These are phyloP conservation scores for Cynopterus brachyotis DNA, from an alignment of 2,113 vertebrate species.

Conservation along the genomic window DNA sequence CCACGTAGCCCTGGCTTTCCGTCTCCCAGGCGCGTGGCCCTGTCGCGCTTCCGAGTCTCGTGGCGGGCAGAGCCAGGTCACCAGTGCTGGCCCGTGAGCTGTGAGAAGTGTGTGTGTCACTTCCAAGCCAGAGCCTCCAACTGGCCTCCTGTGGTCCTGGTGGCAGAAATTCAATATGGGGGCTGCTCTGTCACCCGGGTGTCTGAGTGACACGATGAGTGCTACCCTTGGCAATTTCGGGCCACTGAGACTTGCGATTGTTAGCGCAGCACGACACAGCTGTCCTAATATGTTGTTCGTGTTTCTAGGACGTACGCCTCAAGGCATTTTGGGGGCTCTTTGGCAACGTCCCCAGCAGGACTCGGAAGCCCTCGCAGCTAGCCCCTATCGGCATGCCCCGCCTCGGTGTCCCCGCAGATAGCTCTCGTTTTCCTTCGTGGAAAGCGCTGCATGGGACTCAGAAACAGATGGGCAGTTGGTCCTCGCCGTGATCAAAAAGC, in stretches of 20 bases:
- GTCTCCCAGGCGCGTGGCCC: background rate
- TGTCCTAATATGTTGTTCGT: no score
- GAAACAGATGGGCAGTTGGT: background rate
- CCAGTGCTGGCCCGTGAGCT: background rate
- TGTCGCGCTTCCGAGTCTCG: background rate
- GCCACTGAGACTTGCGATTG: background rate
- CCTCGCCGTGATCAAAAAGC: background rate
- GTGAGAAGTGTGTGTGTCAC: no score
- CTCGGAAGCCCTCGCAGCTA: background rate
- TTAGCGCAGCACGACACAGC: rapidly evolving
- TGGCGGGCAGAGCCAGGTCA: background rate
- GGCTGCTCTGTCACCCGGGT: background rate
- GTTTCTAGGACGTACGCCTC: no score
- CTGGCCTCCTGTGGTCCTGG: background rate
- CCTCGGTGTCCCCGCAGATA: rapidly evolving
- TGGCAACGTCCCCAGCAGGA: background rate
- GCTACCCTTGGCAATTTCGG: background rate
- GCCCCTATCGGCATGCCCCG: rapidly evolving
- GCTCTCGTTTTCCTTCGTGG: background rate
- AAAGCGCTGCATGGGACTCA: background rate
- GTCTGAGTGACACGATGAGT: background rate
- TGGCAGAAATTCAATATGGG: background rate
- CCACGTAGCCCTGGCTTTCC: background rate
- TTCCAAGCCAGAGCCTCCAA: background rate
- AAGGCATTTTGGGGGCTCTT: background rate